A percentile compares a stretch with the other conserved stretches of the same genome.
phyloP scores from a whole-genome alignment of 35 echinoderm and acorn worm genomes.

The Apostichopus parvimensis region DNA sequence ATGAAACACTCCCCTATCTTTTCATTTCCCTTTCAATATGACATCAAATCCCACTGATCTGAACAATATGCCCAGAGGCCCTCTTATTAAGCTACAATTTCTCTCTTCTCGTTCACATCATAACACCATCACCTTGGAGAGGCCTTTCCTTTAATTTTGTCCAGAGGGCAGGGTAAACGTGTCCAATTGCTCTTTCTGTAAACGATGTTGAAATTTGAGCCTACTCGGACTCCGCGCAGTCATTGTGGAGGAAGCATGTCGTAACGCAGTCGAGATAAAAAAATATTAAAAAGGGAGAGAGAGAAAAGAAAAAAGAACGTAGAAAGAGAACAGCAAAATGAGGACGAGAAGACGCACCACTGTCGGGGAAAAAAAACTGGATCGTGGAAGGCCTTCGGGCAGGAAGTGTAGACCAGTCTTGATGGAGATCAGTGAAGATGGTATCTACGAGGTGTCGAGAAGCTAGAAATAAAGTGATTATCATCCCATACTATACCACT shows the following conservation, averaged over 20 bases:
- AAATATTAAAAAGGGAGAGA: not conserved
- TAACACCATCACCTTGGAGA: constrained; percentile 46
- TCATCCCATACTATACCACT: not conserved
- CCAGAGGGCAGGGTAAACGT: constrained; percentile 41
- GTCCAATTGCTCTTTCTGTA: constrained; percentile 44
- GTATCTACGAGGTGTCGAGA: not conserved
- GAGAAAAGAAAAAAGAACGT: not conserved
- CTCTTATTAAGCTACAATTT: constrained; percentile 52
- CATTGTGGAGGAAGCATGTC: not conserved
- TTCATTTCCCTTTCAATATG: constrained; percentile 52
- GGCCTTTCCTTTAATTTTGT: constrained; percentile 53
- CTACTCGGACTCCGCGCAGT: not conserved
- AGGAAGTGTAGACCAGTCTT: constrained; percentile 2
- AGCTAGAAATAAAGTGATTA: constrained; percentile 4
- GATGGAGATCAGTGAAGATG: constrained; percentile 3
- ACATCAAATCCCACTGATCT: constrained; percentile 42
- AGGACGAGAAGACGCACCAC: not conserved
- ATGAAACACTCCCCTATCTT: constrained; percentile 12
- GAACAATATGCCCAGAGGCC: constrained; percentile 17
- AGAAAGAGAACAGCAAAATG: not conserved
- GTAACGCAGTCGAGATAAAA: no score
- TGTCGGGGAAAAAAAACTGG: constrained; percentile 2
- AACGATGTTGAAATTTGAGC: constrained; percentile 46
- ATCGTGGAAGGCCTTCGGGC: constrained; percentile 29
- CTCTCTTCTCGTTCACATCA: constrained; percentile 39